phyloP scores from a whole-genome alignment of 1,140 invertebrate species.

The Cecropterus lyciades region DNA sequence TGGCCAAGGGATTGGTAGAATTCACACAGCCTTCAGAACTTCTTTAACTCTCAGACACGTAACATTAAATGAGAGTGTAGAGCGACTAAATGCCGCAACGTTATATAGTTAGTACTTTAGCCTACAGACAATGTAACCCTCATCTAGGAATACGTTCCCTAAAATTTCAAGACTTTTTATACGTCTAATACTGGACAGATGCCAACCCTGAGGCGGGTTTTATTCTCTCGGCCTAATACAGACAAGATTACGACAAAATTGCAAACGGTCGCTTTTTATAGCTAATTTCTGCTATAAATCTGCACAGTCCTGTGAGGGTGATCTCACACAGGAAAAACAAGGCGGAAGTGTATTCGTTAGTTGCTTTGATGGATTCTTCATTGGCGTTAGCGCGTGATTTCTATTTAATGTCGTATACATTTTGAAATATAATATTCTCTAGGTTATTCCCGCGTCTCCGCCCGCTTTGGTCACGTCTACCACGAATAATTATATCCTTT shows the following conservation, averaged over 20 bases:
- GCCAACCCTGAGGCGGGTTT: neutral
- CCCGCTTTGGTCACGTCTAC: too few relatives aligned
- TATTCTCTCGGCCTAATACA: slow-evolving; percentile 12
- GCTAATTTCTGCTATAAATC: slow-evolving; percentile 15
- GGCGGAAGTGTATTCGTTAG: neutral
- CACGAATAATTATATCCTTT: too few relatives aligned
- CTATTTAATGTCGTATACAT: too few relatives aligned
- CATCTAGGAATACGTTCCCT: neutral
- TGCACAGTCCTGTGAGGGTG: neutral
- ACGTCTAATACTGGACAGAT: neutral
- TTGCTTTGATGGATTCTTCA: neutral
- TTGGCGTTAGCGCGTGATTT: neutral
- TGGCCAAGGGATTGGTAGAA: too few relatives aligned
- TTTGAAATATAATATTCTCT: too few relatives aligned
- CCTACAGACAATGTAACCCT: too few relatives aligned
- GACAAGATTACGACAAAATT: slow-evolving; percentile 21
- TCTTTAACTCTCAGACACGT: too few relatives aligned
- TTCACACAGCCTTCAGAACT: too few relatives aligned
- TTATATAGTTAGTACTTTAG: neutral
- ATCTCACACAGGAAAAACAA: neutral
- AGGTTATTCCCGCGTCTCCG: too few relatives aligned
- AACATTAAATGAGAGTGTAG: too few relatives aligned
- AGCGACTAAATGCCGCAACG: too few relatives aligned
- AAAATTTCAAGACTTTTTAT: neutral
- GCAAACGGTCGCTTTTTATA: slow-evolving; percentile 22